Conservation (phyloP, 2,888 invertebrate species). For the Andrena bicolor region DNA sequence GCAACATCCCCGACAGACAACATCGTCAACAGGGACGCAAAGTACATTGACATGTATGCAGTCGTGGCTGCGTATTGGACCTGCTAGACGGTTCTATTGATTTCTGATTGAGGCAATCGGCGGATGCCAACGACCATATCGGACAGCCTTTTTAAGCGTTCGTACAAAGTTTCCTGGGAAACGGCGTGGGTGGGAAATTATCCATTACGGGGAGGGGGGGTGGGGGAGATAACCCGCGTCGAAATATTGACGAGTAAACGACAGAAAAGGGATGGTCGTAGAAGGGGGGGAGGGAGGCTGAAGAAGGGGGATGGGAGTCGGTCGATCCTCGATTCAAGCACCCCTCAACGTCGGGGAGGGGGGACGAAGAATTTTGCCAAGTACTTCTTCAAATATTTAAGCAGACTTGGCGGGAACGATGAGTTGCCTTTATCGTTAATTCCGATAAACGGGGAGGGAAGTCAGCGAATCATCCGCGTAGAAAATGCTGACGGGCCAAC, state of each 20-base stretch:
- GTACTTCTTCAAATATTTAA: conserved; percentile 58
- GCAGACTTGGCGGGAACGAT: conserved; percentile 24
- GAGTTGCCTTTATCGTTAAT: conserved; percentile 46
- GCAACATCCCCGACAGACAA: conserved; percentile 17
- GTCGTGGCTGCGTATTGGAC: conserved; percentile 30
- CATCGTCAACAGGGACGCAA: conserved; percentile 4
- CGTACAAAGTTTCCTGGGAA: conserved; percentile 37
- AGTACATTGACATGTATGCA: conserved; percentile 40
- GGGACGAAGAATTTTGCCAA: conserved; percentile 39
- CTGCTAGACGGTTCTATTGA: conserved; percentile 58
- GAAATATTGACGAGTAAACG: conserved; percentile 49
- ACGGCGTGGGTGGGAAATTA: conserved; percentile 40
- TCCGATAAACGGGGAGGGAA: conserved; percentile 33
- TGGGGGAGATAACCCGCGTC: conserved; percentile 13
- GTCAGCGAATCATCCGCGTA: conserved; percentile 45
- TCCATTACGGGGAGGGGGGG: conserved; percentile 21
- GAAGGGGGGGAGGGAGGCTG: background rate
- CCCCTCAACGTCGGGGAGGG: conserved; percentile 1
- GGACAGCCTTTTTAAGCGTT: conserved; percentile 44
- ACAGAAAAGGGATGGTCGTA: background rate
- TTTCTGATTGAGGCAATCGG: conserved; percentile 65
- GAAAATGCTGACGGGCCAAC: conserved; percentile 47
- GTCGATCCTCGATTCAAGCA: conserved; percentile 34
- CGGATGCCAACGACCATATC: conserved; percentile 53
- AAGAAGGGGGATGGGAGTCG: background rate